These are phyloP conservation scores for Chionis minor DNA, from an alignment of 2,113 vertebrate genomes.

Conservation along the genomic window DNA sequence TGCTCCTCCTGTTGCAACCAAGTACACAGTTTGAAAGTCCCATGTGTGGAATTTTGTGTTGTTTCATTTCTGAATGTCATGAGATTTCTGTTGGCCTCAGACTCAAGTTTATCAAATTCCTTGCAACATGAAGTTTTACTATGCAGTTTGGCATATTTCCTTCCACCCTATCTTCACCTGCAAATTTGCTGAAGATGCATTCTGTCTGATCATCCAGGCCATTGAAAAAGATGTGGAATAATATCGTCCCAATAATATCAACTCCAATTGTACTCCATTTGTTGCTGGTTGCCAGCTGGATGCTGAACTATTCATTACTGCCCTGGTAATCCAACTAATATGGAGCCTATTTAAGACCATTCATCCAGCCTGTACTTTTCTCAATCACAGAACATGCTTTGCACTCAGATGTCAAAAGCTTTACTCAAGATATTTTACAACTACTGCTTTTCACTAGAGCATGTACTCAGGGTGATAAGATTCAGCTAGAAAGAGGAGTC, in stretches of 20 bases:
- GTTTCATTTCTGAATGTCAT: background rate
- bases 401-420: slow-evolving; percentile 41
- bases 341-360: slow-evolving; percentile 28
- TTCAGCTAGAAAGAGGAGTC: background rate
- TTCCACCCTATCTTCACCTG: background rate
- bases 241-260: background rate
- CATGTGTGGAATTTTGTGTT: background rate
- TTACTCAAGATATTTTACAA: slow-evolving; percentile 24
- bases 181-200: slow-evolving; percentile 30
- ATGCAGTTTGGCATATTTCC: background rate
- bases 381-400: slow-evolving; percentile 29
- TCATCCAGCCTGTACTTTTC: slow-evolving; percentile 39
- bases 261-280: background rate
- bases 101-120: background rate
- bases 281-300: slow-evolving; percentile 36
- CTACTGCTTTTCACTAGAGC: background rate
- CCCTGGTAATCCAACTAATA: slow-evolving; percentile 55
- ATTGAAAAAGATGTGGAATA: slow-evolving; percentile 8
- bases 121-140: background rate
- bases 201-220: background rate
- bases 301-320: slow-evolving; percentile 27
- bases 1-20: background rate
- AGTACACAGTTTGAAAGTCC: background rate
- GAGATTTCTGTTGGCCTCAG: background rate
- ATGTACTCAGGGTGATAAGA: background rate